Evolutionary conservation across 2,888 invertebrate genomes (phyloP).

Genomic region (Drosophila limbata): DNA sequence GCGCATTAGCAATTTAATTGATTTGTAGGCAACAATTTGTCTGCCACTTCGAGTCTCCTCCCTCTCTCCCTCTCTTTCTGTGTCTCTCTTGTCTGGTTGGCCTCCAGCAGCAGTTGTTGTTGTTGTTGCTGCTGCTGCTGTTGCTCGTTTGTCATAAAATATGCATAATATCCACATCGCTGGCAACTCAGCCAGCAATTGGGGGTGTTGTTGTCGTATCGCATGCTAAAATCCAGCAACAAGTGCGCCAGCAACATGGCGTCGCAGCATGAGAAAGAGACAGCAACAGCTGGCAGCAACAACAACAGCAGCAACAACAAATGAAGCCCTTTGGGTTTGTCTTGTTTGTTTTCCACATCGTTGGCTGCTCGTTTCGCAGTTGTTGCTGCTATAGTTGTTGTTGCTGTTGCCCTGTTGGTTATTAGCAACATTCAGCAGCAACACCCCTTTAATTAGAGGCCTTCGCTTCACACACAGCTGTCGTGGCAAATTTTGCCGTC

Average conservation of each 20-base stretch:
- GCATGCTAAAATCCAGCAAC: slow-evolving; percentile 16
- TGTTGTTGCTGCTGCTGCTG: background rate
- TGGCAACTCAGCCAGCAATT: slow-evolving; percentile 15
- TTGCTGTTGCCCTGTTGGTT: slow-evolving; percentile 53
- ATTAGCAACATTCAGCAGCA: slow-evolving; percentile 72
- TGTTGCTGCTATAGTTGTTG: slow-evolving; percentile 33
- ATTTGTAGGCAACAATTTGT: slow-evolving; percentile 81
- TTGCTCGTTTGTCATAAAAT: slow-evolving; percentile 27
- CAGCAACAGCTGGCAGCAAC: slow-evolving; percentile 61
- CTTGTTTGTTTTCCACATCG: slow-evolving; percentile 64
- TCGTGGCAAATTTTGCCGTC: slow-evolving; percentile 42
- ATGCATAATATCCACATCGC: slow-evolving; percentile 22
- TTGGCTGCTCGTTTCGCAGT: slow-evolving; percentile 35
- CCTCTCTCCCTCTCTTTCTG: background rate
- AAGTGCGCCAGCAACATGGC: slow-evolving; percentile 41
- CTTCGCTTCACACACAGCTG: slow-evolving; percentile 54
- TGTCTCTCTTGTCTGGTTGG: slow-evolving; percentile 26
- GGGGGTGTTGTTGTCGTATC: slow-evolving; percentile 51
- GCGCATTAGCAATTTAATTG: slow-evolving; percentile 61
- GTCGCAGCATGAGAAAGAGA: slow-evolving; percentile 26
- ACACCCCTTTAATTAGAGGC: slow-evolving; percentile 75
- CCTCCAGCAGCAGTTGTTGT: slow-evolving; percentile 38
- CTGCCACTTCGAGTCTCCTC: slow-evolving; percentile 52
- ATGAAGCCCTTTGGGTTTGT: slow-evolving; percentile 56
- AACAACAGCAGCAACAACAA: slow-evolving; percentile 22